These are phyloP conservation scores for Mohoua ochrocephala DNA, from an alignment of 2,113 vertebrate species.

Conservation along the genomic window DNA sequence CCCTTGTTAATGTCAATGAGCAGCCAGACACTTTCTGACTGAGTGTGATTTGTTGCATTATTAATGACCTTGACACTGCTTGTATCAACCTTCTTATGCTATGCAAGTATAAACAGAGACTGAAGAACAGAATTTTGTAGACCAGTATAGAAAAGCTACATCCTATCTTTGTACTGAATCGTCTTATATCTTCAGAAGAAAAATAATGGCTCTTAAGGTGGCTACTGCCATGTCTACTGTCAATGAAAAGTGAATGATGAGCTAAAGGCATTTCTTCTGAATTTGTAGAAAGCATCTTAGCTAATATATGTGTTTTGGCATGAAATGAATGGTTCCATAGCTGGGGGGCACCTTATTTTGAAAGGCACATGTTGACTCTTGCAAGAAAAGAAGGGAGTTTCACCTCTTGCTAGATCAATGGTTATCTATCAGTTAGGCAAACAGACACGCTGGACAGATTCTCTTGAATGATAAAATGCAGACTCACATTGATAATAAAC, in stretches of 20 bases:
- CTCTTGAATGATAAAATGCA: not conserved
- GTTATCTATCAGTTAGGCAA: not conserved
- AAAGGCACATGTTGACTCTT: not conserved
- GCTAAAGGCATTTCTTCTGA: not conserved
- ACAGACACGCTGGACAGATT: not conserved
- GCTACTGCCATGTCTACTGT: not conserved
- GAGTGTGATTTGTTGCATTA: not conserved
- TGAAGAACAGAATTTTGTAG: not conserved
- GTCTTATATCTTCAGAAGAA: not conserved
- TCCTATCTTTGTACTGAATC: not conserved
- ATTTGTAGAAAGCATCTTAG: not conserved
- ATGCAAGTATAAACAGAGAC: not conserved
- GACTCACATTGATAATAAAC: not conserved
- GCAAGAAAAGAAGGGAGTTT: not conserved
- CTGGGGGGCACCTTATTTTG: not conserved
- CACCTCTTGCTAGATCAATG: not conserved
- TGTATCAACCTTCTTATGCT: not conserved
- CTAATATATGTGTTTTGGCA: not conserved
- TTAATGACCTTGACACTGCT: not conserved
- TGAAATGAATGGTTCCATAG: not conserved
- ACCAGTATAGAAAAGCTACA: not conserved
- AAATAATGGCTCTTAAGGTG: not conserved
- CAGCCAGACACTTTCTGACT: not conserved
- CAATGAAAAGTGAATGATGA: not conserved
- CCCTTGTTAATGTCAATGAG: not conserved